Evolutionary conservation across 2,888 invertebrate genomes (phyloP).

Genomic region (Agriopis leucophaearia): DNA sequence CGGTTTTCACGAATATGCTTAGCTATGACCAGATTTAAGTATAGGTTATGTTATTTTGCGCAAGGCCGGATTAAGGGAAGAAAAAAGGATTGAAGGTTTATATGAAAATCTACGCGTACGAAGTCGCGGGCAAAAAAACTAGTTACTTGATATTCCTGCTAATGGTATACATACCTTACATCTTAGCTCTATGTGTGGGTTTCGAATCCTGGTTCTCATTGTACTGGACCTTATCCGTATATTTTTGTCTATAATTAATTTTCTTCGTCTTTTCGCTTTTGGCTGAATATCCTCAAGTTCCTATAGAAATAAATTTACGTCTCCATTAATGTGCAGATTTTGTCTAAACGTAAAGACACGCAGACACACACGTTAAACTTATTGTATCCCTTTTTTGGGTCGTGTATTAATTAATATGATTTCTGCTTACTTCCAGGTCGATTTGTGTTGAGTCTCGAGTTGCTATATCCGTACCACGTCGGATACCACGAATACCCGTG

Average conservation of each 20-base stretch:
- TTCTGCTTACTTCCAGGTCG: constrained; percentile 60
- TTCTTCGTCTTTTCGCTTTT: constrained; percentile 59
- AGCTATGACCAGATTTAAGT: too few species aligned
- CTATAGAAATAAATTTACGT: constrained; percentile 47
- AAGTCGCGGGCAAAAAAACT: too few species aligned
- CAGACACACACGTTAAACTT: too few species aligned
- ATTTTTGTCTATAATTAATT: constrained; percentile 68
- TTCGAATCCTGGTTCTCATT: constrained; percentile 63
- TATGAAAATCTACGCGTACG: too few species aligned
- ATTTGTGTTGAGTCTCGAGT: constrained; percentile 45
- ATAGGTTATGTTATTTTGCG: too few species aligned
- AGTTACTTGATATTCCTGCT: neutral
- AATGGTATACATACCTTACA: constrained; percentile 57
- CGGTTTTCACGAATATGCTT: too few species aligned
- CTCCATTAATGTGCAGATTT: too few species aligned
- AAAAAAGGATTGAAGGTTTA: too few species aligned
- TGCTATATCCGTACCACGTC: neutral
- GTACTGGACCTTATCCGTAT: constrained; percentile 56
- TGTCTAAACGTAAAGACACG: too few species aligned
- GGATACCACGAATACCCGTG: neutral
- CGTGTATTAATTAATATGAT: too few species aligned
- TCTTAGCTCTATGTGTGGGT: constrained; percentile 65
- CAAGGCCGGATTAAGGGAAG: too few species aligned
- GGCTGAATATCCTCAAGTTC: constrained; percentile 65
- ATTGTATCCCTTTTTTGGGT: too few species aligned